Base-by-base conservation (phyloP, 2,113 vertebrate genomes). In the Smithornis capensis region DNA sequence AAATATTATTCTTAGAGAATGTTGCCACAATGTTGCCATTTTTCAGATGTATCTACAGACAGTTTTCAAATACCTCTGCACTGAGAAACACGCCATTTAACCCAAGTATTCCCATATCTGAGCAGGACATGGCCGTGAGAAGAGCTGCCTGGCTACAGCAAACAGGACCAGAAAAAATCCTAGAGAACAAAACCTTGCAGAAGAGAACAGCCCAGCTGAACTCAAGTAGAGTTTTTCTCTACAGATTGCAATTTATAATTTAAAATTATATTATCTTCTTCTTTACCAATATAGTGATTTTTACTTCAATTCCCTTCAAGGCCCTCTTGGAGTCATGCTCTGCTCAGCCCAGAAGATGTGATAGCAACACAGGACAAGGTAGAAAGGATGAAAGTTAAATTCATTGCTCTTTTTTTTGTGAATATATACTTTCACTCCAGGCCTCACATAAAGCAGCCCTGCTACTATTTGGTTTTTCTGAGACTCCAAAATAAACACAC, bases 401-500 rank as follows among this genome's bases (percentile, higher is more conserved):
- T 91, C 76, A 90, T 83, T 62, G 18, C 76, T 73, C 95, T 49
- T 47, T 60, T 92, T 42, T 68, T 53, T 2, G 83, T 52, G 55
- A 92, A 92, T 67, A 75, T 45, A 87, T 78, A 83, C 23, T 94
- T 92, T 95, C 75, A 84, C 68, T 92, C n/a, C 80, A 90, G 93
- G 78, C 42, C 62, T 86, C 92, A 76, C 64, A 95, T 95, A 95
- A 94, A 96, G 83, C 92, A 95, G 55, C 55, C 47, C 33, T 49
- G 78, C 73, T 84, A 83, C 83, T 92, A 95, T 33, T 86, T 81
- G 65, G 79, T 63, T 96, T 78, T 94, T 92, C 62, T 28, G 28
- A 92, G 89, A 62, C 71, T 97, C 92, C 92, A 97, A 94, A 95
- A 95, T 94, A 98, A 98, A 96, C 85, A 93, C 37, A 95, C 83